phyloP scores from a whole-genome alignment of 2,888 invertebrate species.

The Nineta flava region DNA sequence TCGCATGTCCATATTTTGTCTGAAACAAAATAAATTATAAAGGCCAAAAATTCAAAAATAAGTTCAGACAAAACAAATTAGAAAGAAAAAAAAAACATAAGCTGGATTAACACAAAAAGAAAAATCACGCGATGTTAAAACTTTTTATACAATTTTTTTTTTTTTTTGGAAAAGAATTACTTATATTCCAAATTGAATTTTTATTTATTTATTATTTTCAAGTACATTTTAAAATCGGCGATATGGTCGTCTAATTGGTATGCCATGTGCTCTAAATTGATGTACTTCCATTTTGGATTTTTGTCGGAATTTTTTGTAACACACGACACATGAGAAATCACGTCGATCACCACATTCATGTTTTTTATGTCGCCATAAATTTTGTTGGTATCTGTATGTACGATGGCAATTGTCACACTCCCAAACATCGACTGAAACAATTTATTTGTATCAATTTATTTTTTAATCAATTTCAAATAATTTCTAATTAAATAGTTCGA shows the following conservation, averaged over 20 bases:
- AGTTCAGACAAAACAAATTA: background rate
- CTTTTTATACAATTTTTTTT: no score
- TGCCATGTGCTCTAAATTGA: background rate
- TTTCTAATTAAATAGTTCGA: no score
- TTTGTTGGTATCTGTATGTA: slow-evolving; percentile 18
- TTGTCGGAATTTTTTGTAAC: background rate
- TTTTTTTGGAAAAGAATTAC: no score
- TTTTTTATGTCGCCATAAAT: slow-evolving; percentile 22
- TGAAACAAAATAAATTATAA: background rate
- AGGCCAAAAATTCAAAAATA: no score
- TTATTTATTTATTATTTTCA: no score
- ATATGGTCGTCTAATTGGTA: background rate
- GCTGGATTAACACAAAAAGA: no score
- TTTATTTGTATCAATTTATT: no score
- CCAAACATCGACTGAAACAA: background rate
- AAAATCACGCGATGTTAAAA: no score
- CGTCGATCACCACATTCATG: slow-evolving; percentile 27
- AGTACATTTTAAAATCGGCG: no score
- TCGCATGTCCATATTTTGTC: slow-evolving; percentile 16
- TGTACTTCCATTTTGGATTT: background rate
- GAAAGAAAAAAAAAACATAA: no score
- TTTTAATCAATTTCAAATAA: no score
- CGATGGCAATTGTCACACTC: slow-evolving; percentile 24
- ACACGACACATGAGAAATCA: slow-evolving; percentile 16
- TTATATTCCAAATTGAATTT: no score